Evolutionary conservation across 2,797 vertebrate species (phyloP).

Genomic region (Cyclopterus lumpus): DNA sequence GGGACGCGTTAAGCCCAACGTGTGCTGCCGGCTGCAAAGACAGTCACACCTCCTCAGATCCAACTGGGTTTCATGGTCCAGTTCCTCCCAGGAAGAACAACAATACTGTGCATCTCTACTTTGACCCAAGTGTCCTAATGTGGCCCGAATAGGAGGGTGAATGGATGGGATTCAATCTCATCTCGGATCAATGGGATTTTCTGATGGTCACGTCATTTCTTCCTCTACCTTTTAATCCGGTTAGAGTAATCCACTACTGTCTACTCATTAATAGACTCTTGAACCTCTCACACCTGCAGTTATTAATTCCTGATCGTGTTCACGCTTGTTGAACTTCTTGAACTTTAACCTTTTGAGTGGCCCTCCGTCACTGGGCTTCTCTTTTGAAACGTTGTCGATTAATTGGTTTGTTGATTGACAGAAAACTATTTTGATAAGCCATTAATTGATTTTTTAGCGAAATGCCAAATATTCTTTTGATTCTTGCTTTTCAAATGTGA

Average conservation of each 20-base stretch:
- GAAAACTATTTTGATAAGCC: neutral
- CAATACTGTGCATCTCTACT: neutral
- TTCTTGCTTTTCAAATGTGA: neutral
- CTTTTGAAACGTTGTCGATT: too few species aligned
- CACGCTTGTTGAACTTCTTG: constrained; percentile 1
- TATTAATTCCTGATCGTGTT: neutral
- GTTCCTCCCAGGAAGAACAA: neutral
- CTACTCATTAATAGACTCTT: constrained; percentile 4
- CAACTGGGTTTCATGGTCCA: neutral
- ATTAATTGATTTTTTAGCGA: neutral
- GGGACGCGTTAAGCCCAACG: constrained; percentile 30
- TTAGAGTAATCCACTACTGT: neutral
- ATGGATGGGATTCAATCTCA: constrained; percentile 22
- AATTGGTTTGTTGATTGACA: neutral
- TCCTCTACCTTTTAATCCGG: constrained; percentile 20
- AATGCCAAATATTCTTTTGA: neutral
- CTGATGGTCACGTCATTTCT: constrained; percentile 6
- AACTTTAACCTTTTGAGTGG: neutral
- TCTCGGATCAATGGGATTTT: constrained; percentile 43
- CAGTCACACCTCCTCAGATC: neutral
- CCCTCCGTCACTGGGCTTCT: neutral
- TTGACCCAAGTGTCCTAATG: constrained; percentile 7
- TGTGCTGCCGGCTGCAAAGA: neutral
- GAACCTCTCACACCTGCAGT: neutral
- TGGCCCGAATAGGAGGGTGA: constrained; percentile 32